Evolutionary conservation across 2,888 invertebrate genomes (phyloP), one percentile per base, ranked within the genome.

Genomic region (Coleophora flavipennella): DNA sequence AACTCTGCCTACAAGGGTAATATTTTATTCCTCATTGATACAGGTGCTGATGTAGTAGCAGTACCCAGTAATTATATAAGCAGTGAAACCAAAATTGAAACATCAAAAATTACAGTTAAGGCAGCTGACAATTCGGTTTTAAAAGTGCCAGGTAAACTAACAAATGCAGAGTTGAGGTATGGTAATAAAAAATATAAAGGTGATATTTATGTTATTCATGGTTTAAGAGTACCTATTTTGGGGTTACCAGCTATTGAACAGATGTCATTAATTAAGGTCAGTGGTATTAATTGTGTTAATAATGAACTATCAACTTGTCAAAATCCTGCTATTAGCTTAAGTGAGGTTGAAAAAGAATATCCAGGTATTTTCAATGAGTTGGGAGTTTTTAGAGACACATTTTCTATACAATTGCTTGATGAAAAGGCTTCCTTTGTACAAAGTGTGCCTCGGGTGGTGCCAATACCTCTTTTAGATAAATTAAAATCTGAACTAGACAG

Each of bases 361-460:
- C 40, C 40, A 8, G 13, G 33, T n/a, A 12, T 43, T 9, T 39
- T 43, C 37, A 31, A 43, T 36, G 39, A 37, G 2, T 32, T 38
- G n/a, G 43, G 35, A 2, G 35, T 40, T 4, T 43, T 43, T 36
- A 37, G 38, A 20, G 38, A 40, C 1, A 10, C 31, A 12, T 38
- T 43, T 37, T 8, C 25, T 9, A 40, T 43, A n/a, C 32, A 38
- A 12, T 33, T 43, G 10, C 9, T 38, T 14, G 40, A 37, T 12
- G 10, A 43, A 20, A 13, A 25, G 1, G 31, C 37, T 35, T 13
- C 35, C 8, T 35, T 29, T 40, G 25, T 43, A 2, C 43, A 43
- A 11, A 28, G 25, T 28, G 28, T 34, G 7, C 42, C 42, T 13
- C 26, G 39, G 13, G 31, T 35, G 8, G 37, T 43, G 9, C 25